Evolutionary conservation across 2,888 invertebrate genomes (phyloP).

Genomic region (Nysson spinosus): DNA sequence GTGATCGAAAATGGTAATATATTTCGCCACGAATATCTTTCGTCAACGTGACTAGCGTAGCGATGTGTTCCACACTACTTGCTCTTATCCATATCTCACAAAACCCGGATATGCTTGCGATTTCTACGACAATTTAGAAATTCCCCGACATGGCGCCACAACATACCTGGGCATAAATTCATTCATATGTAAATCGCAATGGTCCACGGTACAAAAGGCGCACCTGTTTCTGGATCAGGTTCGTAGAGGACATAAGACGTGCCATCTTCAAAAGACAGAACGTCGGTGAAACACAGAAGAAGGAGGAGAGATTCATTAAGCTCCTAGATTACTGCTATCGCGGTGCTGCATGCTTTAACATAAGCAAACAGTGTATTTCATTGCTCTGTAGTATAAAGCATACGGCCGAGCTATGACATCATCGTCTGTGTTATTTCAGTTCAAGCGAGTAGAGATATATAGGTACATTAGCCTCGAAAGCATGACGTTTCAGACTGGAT

Average conservation of each 20-base stretch:
- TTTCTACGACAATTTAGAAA: conserved; percentile 39
- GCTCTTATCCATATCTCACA: background rate
- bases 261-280: conserved; percentile 23
- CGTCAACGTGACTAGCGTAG: background rate
- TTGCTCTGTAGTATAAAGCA: conserved; percentile 29
- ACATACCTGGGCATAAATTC: conserved; percentile 16
- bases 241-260: conserved; percentile 30
- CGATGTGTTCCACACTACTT: background rate
- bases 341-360: conserved; percentile 47
- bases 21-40: no score
- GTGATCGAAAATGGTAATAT: no score
- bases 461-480: conserved; percentile 28
- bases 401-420: conserved; percentile 51
- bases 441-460: conserved; percentile 28
- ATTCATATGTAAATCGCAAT: conserved; percentile 50
- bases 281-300: conserved; percentile 13
- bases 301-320: conserved; percentile 46
- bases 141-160: background rate
- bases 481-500: conserved; percentile 42
- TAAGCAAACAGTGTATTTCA: conserved; percentile 51
- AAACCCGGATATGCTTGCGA: background rate
- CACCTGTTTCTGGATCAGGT: conserved; percentile 42
- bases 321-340: conserved; percentile 49
- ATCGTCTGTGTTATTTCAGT: conserved; percentile 60
- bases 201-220: conserved; percentile 30